Evolutionary conservation across 2,797 vertebrate genomes (phyloP).

Genomic region (Anisognathus igniventris): DNA sequence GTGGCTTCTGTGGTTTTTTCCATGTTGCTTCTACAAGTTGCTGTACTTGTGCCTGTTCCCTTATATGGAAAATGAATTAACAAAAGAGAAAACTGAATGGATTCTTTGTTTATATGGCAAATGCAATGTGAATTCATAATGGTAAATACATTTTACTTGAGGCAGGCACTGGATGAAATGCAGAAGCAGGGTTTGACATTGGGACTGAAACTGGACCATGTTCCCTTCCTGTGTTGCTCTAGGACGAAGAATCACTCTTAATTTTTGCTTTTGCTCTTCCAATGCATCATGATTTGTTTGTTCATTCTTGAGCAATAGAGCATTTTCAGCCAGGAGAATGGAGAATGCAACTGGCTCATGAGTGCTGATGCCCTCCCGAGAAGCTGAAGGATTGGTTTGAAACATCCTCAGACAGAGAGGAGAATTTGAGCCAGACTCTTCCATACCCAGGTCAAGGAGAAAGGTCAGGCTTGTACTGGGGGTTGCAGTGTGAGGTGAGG

Average conservation of each 20-base stretch:
- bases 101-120: not conserved
- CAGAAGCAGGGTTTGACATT: not conserved
- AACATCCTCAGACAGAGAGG: not conserved
- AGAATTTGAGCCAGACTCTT: not conserved
- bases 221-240: not conserved
- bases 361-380: not conserved
- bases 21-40: not conserved
- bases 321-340: not conserved
- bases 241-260: not conserved
- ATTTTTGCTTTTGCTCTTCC: not conserved
- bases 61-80: not conserved
- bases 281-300: not conserved
- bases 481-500: not conserved
- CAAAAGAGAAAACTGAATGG: not conserved
- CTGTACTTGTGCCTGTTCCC: not conserved
- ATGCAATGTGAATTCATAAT: not conserved
- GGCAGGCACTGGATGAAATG: not conserved
- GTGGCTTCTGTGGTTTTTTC: not conserved
- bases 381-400: not conserved
- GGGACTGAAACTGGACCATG: not conserved
- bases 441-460: not conserved
- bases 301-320: not conserved
- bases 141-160: not conserved
- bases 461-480: not conserved
- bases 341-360: not conserved